Evolutionary conservation across 2,888 invertebrate genomes (phyloP).

Genomic region (Drosophila stalkeri): DNA sequence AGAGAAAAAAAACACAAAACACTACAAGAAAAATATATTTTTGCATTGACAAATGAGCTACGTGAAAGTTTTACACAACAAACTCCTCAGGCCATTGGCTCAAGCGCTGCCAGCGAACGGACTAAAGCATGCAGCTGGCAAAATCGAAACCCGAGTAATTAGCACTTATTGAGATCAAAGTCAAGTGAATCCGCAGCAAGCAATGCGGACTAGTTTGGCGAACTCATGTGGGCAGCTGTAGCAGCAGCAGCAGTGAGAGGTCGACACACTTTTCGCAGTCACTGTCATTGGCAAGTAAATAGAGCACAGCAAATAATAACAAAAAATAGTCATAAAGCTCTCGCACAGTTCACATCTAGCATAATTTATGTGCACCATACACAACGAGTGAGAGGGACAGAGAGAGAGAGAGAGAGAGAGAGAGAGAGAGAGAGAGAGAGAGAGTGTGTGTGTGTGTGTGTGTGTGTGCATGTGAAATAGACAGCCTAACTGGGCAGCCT

Average conservation of each 20-base stretch:
- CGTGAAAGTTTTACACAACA: conserved; percentile 72
- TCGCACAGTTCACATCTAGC: conserved; percentile 41
- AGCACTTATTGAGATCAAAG: conserved; percentile 77
- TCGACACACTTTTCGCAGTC: conserved; percentile 71
- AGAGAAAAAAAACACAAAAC: not conserved
- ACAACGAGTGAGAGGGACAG: not conserved
- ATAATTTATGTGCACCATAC: conserved; percentile 60
- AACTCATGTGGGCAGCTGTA: conserved; percentile 50
- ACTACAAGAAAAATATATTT: conserved; percentile 42
- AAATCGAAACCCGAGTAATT: conserved; percentile 72
- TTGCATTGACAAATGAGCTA: conserved; percentile 78
- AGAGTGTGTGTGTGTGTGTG: not conserved
- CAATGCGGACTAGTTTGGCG: conserved; percentile 61
- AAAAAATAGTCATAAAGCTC: conserved; percentile 42
- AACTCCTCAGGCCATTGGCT: conserved; percentile 33
- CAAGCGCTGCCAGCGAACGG: not conserved
- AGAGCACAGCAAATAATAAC: conserved; percentile 64
- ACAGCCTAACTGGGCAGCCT: not conserved
- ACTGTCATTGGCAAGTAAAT: conserved; percentile 76
- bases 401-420: not conserved
- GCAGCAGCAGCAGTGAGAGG: conserved; percentile 34
- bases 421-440: conserved; percentile 3
- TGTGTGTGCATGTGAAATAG: not conserved
- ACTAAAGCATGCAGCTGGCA: conserved; percentile 21
- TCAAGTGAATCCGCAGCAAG: conserved; percentile 56